A percentile compares a stretch with the other conserved stretches of the same genome.
Evolutionary conservation across 2,888 invertebrate species (phyloP).

Genomic region (Drosophila rellima): DNA sequence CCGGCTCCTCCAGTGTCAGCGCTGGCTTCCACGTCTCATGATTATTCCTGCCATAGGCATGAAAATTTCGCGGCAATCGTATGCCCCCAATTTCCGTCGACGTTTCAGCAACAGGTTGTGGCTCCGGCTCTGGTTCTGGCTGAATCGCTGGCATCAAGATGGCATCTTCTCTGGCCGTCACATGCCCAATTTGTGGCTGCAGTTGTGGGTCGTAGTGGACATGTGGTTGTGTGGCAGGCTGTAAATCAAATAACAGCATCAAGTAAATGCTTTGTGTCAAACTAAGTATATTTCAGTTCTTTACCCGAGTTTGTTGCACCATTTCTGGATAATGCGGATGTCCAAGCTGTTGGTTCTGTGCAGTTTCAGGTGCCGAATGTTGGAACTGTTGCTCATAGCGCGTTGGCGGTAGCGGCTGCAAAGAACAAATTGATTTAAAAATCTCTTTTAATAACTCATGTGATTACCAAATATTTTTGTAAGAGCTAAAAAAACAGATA

Average conservation of each 20-base stretch:
- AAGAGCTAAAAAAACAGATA: not conserved
- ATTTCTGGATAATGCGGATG: slow-evolving; percentile 40
- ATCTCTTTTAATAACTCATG: not conserved
- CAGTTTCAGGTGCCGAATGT: slow-evolving; percentile 29
- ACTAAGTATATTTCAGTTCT: not conserved
- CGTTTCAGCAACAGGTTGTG: slow-evolving; percentile 30
- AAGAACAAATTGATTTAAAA: slow-evolving; percentile 8
- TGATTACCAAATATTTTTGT: not conserved
- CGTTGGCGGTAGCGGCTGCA: slow-evolving; percentile 28
- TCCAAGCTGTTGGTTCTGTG: slow-evolving; percentile 28
- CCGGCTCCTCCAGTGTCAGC: slow-evolving; percentile 85
- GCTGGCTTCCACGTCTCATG: slow-evolving; percentile 85
- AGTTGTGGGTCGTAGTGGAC: slow-evolving; percentile 28
- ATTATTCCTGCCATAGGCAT: slow-evolving; percentile 83
- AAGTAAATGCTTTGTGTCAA: not conserved
- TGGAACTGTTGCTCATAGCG: slow-evolving; percentile 47
- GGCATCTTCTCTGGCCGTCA: slow-evolving; percentile 5
- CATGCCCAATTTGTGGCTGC: slow-evolving; percentile 21
- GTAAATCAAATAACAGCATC: not conserved
- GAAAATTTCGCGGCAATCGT: slow-evolving; percentile 83
- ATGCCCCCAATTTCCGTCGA: slow-evolving; percentile 68
- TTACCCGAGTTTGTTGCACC: slow-evolving; percentile 37
- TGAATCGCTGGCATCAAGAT: slow-evolving; percentile 15
- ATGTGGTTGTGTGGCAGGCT: slow-evolving; percentile 34
- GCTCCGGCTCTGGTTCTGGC: slow-evolving; percentile 8